Conservation (phyloP, 2,113 vertebrate species). For the Echinops telfairi region DNA sequence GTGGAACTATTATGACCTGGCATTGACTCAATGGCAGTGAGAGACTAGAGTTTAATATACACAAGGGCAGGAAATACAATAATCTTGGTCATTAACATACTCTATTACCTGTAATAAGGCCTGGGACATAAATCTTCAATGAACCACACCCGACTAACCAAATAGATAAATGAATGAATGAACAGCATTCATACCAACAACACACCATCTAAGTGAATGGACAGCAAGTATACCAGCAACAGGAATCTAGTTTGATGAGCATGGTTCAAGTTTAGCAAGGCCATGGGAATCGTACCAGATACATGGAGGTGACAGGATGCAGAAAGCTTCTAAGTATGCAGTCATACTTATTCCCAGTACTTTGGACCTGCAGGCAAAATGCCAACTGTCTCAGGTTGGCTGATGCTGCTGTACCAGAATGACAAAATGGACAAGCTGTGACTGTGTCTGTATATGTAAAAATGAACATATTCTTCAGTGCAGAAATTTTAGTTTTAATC, state of each 20-base stretch:
- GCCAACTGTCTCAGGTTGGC: neutral
- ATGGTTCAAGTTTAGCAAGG: neutral
- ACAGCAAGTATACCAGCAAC: neutral
- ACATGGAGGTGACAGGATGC: too few relatives aligned
- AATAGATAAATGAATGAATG: neutral
- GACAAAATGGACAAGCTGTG: neutral
- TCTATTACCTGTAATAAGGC: neutral
- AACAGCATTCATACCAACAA: too few relatives aligned
- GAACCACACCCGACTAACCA: neutral
- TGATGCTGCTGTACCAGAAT: neutral
- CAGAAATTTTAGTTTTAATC: conserved; percentile 1
- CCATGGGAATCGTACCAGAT: neutral
- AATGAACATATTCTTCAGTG: neutral
- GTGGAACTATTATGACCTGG: too few relatives aligned
- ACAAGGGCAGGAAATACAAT: neutral
- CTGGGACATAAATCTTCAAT: neutral
- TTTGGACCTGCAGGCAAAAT: neutral
- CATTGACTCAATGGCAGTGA: too few relatives aligned
- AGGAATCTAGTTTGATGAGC: neutral
- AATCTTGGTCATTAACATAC: neutral
- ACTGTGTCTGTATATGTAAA: neutral
- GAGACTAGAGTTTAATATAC: neutral
- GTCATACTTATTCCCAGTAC: neutral
- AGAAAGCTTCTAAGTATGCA: neutral
- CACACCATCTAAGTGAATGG: too few relatives aligned